Base-by-base conservation (phyloP, 2,797 vertebrate genomes). In the Coccyzus lansbergi region DNA sequence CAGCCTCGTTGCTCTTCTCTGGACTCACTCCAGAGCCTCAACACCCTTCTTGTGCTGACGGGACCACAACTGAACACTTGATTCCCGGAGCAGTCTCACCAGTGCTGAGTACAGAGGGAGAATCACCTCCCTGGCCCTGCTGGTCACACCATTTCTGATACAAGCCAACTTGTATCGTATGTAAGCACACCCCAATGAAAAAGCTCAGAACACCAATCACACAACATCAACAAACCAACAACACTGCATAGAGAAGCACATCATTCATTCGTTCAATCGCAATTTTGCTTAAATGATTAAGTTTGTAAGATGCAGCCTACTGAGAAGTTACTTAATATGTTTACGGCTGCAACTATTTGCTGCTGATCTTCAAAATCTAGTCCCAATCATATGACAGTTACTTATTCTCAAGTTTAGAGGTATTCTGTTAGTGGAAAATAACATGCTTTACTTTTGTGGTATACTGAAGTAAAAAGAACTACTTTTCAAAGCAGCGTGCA, bases 241-340 rank as follows among this genome's bases (percentile, higher is more conserved):
- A 3, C 33, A 70, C 7, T 0, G 0, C 26, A 55, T 4, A 49
- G 16, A 38, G 12, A 48, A 7, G 6, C 4, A 55, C 5, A 17
- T 14, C 0, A 2, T 15, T 65, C 22, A 20, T 52, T 75, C 75
- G 65, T 33, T 42, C 7, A 48, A 26, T 15, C 12, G 17, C 4
- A 22, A 15, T n/a, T 78, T 64, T 78, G 9, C 21, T 62, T 58
- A 38, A 15, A 48, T 13, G 4, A 71, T 3, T 40, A 59, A 1
- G 5, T 5, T 26, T 46, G 3, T 20, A 36, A 82, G 16, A 48
- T 8, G 18, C 1, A 64, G 36, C 9, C 16, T 11, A 55, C 5
- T 4, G 14, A 90, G 12, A 69, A 79, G 9, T 25, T 53, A 42
- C 2, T 16, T 44, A 38, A 68, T 6, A 7, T 36, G 8, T 69